Percentiles rank a stretch among this genome's conserved stretches.
Evolutionary conservation across 2,888 invertebrate species (phyloP).

Genomic region (Dioctria linearis): DNA sequence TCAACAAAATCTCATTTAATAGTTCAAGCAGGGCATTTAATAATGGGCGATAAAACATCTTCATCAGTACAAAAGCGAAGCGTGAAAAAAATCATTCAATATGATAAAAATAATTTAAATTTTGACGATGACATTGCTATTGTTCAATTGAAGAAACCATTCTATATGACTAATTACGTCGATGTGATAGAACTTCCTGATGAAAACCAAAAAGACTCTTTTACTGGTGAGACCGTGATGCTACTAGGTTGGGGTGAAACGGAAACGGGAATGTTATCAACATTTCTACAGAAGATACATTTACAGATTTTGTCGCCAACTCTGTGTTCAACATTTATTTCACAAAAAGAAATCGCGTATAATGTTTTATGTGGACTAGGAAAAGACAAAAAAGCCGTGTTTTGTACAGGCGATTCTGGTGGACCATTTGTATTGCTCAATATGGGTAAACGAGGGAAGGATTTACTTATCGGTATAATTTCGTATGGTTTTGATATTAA

Average conservation of each 20-base stretch:
- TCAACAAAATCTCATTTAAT: background rate
- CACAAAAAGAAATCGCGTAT: background rate
- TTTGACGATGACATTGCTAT: conserved; percentile 5
- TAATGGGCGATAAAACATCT: background rate
- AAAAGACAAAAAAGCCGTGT: background rate
- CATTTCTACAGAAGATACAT: background rate
- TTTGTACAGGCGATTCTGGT: background rate
- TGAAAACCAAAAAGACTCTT: background rate
- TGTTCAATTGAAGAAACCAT: background rate
- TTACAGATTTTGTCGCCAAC: background rate
- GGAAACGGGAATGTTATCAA: background rate
- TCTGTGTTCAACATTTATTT: background rate
- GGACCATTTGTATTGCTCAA: background rate
- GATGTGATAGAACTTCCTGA: background rate
- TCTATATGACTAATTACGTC: background rate
- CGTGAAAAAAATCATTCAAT: background rate
- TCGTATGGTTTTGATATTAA: background rate
- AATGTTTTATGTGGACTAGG: conserved; percentile 1
- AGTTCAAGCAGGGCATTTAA: conserved; percentile 4
- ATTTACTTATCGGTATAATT: background rate
- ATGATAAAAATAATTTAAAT: background rate
- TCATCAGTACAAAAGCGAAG: background rate
- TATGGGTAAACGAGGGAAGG: background rate
- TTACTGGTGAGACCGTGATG: background rate
- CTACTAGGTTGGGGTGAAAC: conserved; percentile 13